Percentiles rank a stretch among this genome's conserved stretches.
Evolutionary conservation across 2,797 vertebrate species (phyloP).

Genomic region (Macropodus opercularis): DNA sequence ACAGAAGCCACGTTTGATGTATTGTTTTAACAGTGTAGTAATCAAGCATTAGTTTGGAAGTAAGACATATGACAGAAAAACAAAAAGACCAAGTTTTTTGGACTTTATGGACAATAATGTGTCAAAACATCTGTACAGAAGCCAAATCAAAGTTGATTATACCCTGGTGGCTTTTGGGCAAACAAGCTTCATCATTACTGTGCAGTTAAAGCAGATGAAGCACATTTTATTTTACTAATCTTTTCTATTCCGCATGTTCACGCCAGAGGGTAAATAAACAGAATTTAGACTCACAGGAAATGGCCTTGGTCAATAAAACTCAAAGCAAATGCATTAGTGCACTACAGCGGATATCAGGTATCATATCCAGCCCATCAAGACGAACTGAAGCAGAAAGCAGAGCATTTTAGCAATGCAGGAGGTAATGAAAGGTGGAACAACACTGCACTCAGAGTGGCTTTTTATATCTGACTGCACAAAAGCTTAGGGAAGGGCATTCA

Average conservation of each 20-base stretch:
- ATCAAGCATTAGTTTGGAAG: neutral
- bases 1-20: neutral
- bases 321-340: slow-evolving; percentile 63
- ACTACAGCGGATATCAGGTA: slow-evolving; percentile 61
- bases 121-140: too few species aligned
- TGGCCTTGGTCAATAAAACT: slow-evolving; percentile 61
- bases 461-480: slow-evolving; percentile 7
- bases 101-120: too few species aligned
- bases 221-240: slow-evolving; percentile 4
- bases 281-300: slow-evolving; percentile 60
- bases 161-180: too few species aligned
- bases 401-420: slow-evolving; percentile 25
- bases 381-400: slow-evolving; percentile 31
- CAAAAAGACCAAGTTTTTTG: too few species aligned
- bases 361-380: slow-evolving; percentile 53
- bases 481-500: neutral
- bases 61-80: neutral
- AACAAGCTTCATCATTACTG: neutral
- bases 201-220: neutral
- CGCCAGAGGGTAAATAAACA: slow-evolving; percentile 27
- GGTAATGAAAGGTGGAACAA: slow-evolving; percentile 39
- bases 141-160: too few species aligned
- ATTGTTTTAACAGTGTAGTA: neutral
- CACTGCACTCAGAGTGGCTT: slow-evolving; percentile 5
- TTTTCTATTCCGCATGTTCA: slow-evolving; percentile 20